These are phyloP conservation scores for Muscidifurax raptorellus DNA, from an alignment of 1,140 invertebrate species.

Conservation along the genomic window DNA sequence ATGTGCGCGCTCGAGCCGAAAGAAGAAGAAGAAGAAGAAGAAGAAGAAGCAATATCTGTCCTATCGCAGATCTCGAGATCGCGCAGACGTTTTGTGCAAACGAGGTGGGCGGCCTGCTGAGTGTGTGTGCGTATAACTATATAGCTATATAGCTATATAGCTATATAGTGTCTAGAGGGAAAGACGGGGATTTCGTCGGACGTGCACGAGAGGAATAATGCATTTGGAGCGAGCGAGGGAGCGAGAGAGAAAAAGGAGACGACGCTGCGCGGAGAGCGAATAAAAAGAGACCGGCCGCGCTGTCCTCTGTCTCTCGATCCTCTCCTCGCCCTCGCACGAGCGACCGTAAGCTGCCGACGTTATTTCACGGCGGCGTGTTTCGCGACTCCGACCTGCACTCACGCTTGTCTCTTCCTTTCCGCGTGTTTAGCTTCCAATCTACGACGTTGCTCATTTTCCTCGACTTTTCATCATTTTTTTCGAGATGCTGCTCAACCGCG, in stretches of 20 bases:
- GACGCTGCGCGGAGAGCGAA: background rate
- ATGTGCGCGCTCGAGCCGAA: background rate
- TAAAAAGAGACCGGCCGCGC: background rate
- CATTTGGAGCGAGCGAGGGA: constrained; percentile 53
- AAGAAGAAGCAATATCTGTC: constrained; percentile 57
- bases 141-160: background rate
- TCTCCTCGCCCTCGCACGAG: background rate
- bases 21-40: constrained; percentile 5
- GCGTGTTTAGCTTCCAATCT: too few relatives aligned
- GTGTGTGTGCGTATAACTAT: background rate
- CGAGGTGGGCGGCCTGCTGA: constrained; percentile 30
- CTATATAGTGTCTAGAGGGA: background rate
- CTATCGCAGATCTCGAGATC: constrained; percentile 54
- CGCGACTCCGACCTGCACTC: too few relatives aligned
- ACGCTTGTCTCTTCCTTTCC: too few relatives aligned
- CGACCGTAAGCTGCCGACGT: background rate
- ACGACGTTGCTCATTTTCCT: too few relatives aligned
- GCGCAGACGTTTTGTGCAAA: constrained; percentile 46
- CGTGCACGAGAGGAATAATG: constrained; percentile 53
- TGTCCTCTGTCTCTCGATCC: background rate
- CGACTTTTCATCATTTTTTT: too few relatives aligned
- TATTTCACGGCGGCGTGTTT: background rate
- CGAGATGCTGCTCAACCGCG: too few relatives aligned
- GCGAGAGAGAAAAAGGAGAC: background rate
- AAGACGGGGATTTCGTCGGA: constrained; percentile 2